Evolutionary conservation across 2,113 vertebrate genomes (phyloP).

Genomic region (Rhegmatorhina hoffmannsi): DNA sequence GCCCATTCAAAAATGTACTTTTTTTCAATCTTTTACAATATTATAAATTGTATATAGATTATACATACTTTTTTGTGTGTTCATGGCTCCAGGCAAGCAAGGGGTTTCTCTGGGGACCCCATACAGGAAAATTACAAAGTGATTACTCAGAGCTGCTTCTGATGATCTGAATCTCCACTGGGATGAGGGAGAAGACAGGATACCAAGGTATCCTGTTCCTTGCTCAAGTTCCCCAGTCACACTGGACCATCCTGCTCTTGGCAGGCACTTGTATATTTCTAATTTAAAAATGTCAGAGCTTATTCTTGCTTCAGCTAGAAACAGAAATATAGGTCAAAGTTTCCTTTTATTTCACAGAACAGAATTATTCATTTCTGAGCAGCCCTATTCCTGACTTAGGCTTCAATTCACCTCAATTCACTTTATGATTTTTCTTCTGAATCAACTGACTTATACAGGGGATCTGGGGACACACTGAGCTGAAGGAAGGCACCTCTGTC

Average conservation of each 20-base stretch:
- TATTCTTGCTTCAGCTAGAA: not conserved
- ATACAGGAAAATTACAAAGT: not conserved
- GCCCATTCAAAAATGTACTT: not conserved
- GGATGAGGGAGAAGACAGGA: not conserved
- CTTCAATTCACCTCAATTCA: not conserved
- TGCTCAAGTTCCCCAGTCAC: not conserved
- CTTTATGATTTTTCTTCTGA: not conserved
- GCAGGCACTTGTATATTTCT: not conserved
- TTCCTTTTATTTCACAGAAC: not conserved
- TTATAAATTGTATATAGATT: not conserved
- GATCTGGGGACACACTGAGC: not conserved
- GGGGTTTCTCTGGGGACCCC: not conserved
- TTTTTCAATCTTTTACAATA: not conserved
- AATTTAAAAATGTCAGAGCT: not conserved
- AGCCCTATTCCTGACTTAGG: not conserved
- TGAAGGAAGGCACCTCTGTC: not conserved
- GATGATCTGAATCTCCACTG: not conserved
- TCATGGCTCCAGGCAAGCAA: not conserved
- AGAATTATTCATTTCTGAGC: not conserved
- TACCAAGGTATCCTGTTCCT: not conserved
- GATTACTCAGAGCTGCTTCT: not conserved
- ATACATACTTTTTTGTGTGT: not conserved
- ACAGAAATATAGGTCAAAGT: not conserved
- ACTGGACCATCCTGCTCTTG: not conserved
- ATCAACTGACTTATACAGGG: not conserved